Base-by-base conservation (phyloP, 2,888 invertebrate genomes). In the Cantharis nigra region DNA sequence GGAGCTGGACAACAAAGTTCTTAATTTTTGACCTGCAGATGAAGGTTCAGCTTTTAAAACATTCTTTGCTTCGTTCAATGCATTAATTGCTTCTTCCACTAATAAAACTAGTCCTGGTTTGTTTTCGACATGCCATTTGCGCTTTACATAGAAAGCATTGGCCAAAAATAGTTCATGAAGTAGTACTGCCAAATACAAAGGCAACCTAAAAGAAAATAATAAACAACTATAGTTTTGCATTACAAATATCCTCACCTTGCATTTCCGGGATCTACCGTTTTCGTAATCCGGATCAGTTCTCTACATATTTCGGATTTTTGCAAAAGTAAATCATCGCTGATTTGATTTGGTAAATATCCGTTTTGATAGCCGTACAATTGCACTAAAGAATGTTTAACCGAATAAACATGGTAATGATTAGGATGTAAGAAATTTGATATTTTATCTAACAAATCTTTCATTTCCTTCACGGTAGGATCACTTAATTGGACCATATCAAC, bases 341-440 rank as follows among this genome's bases (percentile, higher is more conserved):
- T 89, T 70, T 91, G 88, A 69, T 88, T 85, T 26, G 90, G 87
- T 72, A 89, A 87, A 80, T 92, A 92, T 23, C 92, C 93, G 64
- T 90, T 89, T 79, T 94, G 93, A 80, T 93, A 91, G 9, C 95
- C 95, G 85, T 94, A 94, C 71, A 96, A 86, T 85, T 97, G 97
- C 72, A 96, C 90, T 30, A 97, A 88, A 0, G 95, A 94, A 87
- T 97, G 97, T 83, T 95, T 94, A 9, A 96, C 91, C 0, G 94
- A 92, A 84, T 95, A 95, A 81, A 95, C 90, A 83, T 96, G 95
- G 86, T 95, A 97, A 88, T 97, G 97, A 85, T 95, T 93, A 0
- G 94, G 93, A 88, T 97, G 96, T 75, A 97, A 89, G 82, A 96
- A 94, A 79, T 92, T 92, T 2, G 93, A 91, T 72, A 96, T 88